Conservation (phyloP, 2,797 vertebrate genomes). For the Gambusia yucatana region DNA sequence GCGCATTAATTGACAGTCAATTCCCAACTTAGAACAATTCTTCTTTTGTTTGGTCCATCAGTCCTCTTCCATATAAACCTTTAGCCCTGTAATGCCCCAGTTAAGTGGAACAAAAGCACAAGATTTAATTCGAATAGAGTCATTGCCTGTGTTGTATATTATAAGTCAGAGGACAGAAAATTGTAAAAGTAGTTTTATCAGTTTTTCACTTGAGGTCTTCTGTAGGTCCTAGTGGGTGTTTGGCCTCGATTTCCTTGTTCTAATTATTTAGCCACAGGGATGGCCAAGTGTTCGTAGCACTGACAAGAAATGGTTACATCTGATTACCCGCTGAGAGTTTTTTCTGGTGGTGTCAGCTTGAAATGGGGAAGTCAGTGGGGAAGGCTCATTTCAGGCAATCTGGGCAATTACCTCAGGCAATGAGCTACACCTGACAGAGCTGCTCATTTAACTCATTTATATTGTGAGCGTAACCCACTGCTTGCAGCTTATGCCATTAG, state of each 20-base stretch:
- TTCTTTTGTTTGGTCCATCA: constrained; percentile 2
- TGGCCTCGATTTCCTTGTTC: constrained; percentile 39
- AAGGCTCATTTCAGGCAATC: constrained; percentile 68
- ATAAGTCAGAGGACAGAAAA: not conserved
- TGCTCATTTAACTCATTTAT: constrained; percentile 45
- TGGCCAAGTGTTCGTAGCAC: constrained; percentile 53
- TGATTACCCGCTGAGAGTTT: constrained; percentile 68
- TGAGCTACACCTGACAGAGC: constrained; percentile 58
- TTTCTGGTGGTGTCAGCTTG: constrained; percentile 53
- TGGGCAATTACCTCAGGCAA: constrained; percentile 68
- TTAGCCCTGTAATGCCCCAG: not conserved
- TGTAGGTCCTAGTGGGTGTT: constrained; percentile 21
- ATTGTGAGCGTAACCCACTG: constrained; percentile 26
- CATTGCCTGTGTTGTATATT: not conserved
- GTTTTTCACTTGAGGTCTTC: constrained; percentile 15
- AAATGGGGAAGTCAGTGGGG: constrained; percentile 58
- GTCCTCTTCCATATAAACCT: not conserved
- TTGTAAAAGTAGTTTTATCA: constrained; percentile 1
- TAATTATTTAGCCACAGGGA: constrained; percentile 59
- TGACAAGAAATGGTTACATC: constrained; percentile 61
- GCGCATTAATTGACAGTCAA: not conserved
- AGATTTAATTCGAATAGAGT: not conserved
- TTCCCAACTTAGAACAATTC: not conserved
- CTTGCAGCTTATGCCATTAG: constrained; percentile 41
- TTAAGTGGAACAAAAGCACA: not conserved